Conservation (phyloP, 2,888 invertebrate genomes). For the Coleophora flavipennella region DNA sequence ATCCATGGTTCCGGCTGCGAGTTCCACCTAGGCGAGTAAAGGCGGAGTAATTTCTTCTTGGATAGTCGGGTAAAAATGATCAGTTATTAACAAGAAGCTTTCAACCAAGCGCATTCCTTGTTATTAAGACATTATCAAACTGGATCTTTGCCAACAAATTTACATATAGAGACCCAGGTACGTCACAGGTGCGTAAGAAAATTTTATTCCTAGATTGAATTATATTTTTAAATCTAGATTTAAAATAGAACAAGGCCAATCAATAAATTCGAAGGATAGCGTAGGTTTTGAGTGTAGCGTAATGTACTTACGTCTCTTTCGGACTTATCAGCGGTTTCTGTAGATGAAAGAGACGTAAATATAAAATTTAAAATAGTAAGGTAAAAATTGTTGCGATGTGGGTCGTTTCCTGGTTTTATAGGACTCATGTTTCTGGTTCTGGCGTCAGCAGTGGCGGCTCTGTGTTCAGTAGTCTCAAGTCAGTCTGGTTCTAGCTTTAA, state of each 20-base stretch:
- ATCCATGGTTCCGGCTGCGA: too few relatives aligned
- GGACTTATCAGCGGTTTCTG: conserved; percentile 4
- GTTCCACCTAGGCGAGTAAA: too few relatives aligned
- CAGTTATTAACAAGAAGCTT: too few relatives aligned
- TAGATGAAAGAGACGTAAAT: conserved; percentile 1
- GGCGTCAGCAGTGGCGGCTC: too few relatives aligned
- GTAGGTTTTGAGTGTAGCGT: conserved; percentile 30
- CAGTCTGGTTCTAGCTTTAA: too few relatives aligned
- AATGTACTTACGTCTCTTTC: conserved; percentile 21
- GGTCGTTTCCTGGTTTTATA: too few relatives aligned
- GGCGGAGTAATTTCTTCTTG: too few relatives aligned
- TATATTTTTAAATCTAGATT: conserved; percentile 39
- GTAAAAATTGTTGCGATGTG: too few relatives aligned
- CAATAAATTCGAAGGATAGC: conserved; percentile 44
- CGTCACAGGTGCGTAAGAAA: conserved; percentile 42
- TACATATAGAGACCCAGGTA: conserved; percentile 10
- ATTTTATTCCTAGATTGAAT: conserved; percentile 12
- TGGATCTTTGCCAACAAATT: conserved; percentile 40
- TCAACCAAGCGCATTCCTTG: conserved; percentile 9
- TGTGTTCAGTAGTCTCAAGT: too few relatives aligned
- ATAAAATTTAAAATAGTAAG: not conserved
- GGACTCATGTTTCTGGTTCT: too few relatives aligned
- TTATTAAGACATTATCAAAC: conserved; percentile 26
- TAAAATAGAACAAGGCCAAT: conserved; percentile 55
- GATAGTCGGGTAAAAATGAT: too few relatives aligned